Percentiles rank a stretch among this genome's conserved stretches.
Evolutionary conservation across 2,888 invertebrate species (phyloP).

Genomic region (Piscicola geometra): DNA sequence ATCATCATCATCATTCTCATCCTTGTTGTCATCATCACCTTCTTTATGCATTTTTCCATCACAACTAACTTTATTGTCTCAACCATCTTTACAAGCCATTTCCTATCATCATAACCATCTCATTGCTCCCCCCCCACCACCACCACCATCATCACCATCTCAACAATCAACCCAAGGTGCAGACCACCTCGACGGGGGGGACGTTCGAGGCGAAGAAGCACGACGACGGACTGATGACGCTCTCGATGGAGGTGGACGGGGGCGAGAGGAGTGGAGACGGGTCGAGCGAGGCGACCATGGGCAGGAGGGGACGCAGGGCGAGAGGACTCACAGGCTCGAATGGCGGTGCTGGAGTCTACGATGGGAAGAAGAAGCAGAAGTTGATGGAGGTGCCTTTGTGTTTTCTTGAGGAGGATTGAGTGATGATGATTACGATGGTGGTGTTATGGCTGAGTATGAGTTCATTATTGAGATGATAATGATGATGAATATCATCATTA

Average conservation of each 20-base stretch:
- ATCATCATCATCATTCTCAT: too few species aligned
- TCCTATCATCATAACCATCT: background rate
- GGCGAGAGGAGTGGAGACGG: slow-evolving; percentile 12
- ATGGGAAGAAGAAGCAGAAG: slow-evolving; percentile 20
- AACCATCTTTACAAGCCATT: background rate
- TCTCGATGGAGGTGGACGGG: slow-evolving; percentile 6
- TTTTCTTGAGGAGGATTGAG: too few species aligned
- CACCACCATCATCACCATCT: background rate
- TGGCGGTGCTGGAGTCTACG: background rate
- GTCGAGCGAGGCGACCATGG: background rate
- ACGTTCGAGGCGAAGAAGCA: background rate
- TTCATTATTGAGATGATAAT: too few species aligned
- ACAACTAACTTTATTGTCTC: background rate
- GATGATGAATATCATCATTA: too few species aligned
- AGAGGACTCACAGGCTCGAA: background rate
- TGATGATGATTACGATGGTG: too few species aligned
- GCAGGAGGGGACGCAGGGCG: slow-evolving; percentile 9
- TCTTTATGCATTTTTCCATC: background rate
- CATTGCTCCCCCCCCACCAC: background rate
- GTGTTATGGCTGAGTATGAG: too few species aligned
- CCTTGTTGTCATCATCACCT: too few species aligned
- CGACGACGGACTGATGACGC: background rate
- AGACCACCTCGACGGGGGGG: background rate
- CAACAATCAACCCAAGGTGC: too few species aligned
- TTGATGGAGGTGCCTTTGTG: slow-evolving; percentile 9